A percentile compares a stretch with the other conserved stretches of the same genome.
These are phyloP conservation scores for Cheilosia vernalis DNA, from an alignment of 2,888 invertebrate species.

Conservation along the genomic window DNA sequence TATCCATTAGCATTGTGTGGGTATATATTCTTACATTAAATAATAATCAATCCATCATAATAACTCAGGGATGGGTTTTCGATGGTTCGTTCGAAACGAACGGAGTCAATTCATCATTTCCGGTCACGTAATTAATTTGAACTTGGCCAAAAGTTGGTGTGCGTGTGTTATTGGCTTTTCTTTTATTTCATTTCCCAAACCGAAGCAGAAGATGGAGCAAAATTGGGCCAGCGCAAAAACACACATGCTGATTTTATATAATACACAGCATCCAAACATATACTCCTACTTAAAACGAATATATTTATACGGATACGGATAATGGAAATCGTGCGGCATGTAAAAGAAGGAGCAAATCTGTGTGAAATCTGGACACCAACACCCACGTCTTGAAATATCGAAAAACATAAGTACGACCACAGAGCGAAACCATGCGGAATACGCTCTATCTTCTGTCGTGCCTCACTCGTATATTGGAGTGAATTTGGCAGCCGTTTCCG, in stretches of 20 bases:
- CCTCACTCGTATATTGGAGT: not conserved
- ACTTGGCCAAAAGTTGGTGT: slow-evolving; percentile 6
- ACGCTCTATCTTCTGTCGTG: not conserved
- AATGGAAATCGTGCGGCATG: not conserved
- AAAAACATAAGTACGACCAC: not conserved
- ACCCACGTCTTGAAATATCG: not conserved
- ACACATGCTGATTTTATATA: not conserved
- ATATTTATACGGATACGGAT: not conserved
- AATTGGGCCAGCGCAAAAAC: not conserved
- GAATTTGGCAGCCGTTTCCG: not conserved
- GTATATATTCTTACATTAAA: not conserved
- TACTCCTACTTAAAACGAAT: not conserved
- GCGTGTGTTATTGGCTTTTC: not conserved
- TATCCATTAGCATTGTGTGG: no score
- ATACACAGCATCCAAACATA: not conserved
- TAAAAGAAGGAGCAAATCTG: not conserved
- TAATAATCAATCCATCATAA: slow-evolving; percentile 2
- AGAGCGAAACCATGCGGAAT: not conserved
- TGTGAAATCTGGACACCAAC: not conserved
- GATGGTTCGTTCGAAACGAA: not conserved
- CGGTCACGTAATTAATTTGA: slow-evolving; percentile 50
- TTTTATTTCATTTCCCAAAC: not conserved
- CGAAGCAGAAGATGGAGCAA: not conserved
- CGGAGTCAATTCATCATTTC: slow-evolving; percentile 39
- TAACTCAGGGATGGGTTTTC: not conserved